Percentiles rank a stretch among this genome's conserved stretches.
phyloP scores from a whole-genome alignment of 2,797 vertebrate genomes.

The Sebastes flavidus region DNA sequence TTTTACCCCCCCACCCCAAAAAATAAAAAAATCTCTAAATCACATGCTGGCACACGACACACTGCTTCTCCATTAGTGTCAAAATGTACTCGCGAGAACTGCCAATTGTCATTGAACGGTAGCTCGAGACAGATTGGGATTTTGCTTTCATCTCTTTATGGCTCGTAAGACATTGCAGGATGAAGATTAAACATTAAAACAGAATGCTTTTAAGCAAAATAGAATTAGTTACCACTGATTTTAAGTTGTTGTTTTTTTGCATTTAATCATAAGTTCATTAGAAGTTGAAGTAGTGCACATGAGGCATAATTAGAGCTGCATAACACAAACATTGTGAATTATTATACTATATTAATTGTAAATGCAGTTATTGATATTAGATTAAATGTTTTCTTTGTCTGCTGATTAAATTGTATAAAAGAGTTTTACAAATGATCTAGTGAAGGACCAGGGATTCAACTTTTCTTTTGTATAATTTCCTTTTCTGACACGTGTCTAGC shows the following conservation, averaged over 20 bases:
- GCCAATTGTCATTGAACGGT: conserved; percentile 5
- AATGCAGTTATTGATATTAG: not conserved
- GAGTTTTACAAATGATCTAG: too few relatives aligned
- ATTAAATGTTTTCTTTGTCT: not conserved
- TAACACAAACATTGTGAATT: not conserved
- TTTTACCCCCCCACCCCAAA: not conserved
- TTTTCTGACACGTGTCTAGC: not conserved
- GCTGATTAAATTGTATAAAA: too few relatives aligned
- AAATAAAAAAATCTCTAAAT: conserved; percentile 14
- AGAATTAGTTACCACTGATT: not conserved
- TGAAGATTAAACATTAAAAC: conserved; percentile 4
- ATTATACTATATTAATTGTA: not conserved
- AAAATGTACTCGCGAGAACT: conserved; percentile 10
- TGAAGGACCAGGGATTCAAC: not conserved
- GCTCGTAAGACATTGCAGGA: not conserved
- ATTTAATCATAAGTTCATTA: not conserved
- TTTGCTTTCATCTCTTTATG: conserved; percentile 9
- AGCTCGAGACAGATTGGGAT: conserved; percentile 10
- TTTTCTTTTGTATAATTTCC: not conserved
- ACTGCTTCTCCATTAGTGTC: conserved; percentile 12
- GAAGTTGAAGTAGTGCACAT: not conserved
- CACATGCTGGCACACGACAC: conserved; percentile 19
- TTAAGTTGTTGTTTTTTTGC: not conserved
- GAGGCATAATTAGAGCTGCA: not conserved
- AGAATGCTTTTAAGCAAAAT: not conserved